Percentiles rank a stretch among this genome's conserved stretches.
Conservation (phyloP, 1,140 invertebrate genomes). For the Yoshiicerus persimilis region DNA sequence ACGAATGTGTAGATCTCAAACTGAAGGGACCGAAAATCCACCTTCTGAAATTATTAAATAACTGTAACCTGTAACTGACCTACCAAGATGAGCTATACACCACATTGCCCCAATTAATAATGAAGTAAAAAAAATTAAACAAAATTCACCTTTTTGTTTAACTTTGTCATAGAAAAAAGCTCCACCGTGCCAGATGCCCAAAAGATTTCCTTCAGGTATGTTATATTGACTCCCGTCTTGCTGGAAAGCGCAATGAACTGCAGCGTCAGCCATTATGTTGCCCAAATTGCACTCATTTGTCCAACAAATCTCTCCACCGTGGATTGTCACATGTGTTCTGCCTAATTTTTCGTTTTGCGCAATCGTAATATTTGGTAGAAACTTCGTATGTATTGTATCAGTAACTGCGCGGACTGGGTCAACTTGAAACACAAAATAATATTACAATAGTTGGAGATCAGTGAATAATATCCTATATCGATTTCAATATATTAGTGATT, state of each 20-base stretch:
- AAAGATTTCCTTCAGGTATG: neutral
- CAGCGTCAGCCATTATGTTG: slow-evolving; percentile 33
- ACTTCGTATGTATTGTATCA: too few species aligned
- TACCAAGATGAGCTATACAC: too few species aligned
- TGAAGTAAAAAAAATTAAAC: neutral
- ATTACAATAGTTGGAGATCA: too few species aligned
- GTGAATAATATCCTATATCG: too few species aligned
- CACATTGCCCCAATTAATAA: too few species aligned
- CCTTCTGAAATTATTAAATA: too few species aligned
- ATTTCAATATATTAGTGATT: too few species aligned
- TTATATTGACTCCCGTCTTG: neutral
- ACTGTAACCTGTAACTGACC: too few species aligned
- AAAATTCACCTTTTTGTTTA: neutral
- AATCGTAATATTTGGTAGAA: neutral
- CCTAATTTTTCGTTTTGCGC: neutral
- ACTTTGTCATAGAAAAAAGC: slow-evolving; percentile 22
- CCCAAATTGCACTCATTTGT: slow-evolving; percentile 36
- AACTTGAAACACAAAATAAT: too few species aligned
- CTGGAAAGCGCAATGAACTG: slow-evolving; percentile 27
- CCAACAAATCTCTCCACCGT: slow-evolving; percentile 29
- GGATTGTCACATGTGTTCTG: neutral
- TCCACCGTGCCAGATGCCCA: slow-evolving; percentile 36
- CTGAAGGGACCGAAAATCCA: too few species aligned
- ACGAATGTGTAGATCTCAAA: too few species aligned
- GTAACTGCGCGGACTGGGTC: too few species aligned